Conservation (phyloP, 2,113 vertebrate species). For the Canis aureus region DNA sequence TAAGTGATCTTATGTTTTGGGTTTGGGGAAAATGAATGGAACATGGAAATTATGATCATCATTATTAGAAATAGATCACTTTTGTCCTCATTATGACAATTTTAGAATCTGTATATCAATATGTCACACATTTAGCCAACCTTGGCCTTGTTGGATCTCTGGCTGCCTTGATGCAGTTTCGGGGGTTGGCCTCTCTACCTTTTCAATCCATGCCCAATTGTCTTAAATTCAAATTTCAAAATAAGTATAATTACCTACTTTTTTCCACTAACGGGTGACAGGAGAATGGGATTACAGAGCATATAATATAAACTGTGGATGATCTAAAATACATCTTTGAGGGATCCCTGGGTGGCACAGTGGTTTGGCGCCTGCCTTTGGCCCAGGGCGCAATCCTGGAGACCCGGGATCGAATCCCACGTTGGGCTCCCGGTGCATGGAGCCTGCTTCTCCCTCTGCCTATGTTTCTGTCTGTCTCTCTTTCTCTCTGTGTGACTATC, state of each 20-base stretch:
- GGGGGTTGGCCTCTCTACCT: not conserved
- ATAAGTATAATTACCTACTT: not conserved
- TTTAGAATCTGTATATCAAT: not conserved
- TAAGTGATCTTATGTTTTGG: not conserved
- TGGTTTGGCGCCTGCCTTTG: too few relatives aligned
- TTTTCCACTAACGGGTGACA: not conserved
- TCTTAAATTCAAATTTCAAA: conserved; percentile 51
- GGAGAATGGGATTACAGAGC: not conserved
- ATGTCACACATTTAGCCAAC: not conserved
- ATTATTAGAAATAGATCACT: conserved; percentile 33
- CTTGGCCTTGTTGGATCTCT: not conserved
- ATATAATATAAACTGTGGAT: not conserved
- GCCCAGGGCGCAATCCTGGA: too few relatives aligned
- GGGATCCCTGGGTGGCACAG: too few relatives aligned
- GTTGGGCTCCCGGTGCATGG: too few relatives aligned
- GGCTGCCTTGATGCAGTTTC: not conserved
- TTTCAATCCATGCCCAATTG: not conserved
- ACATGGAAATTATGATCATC: not conserved
- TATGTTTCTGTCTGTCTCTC: too few relatives aligned
- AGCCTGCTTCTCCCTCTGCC: too few relatives aligned
- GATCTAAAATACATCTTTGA: not conserved
- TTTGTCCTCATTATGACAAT: not conserved
- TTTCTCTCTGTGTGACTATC: too few relatives aligned
- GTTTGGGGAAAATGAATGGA: conserved; percentile 42
- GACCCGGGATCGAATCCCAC: too few relatives aligned